Base-by-base conservation (phyloP, 1,140 invertebrate genomes). In the Cylas formicarius region DNA sequence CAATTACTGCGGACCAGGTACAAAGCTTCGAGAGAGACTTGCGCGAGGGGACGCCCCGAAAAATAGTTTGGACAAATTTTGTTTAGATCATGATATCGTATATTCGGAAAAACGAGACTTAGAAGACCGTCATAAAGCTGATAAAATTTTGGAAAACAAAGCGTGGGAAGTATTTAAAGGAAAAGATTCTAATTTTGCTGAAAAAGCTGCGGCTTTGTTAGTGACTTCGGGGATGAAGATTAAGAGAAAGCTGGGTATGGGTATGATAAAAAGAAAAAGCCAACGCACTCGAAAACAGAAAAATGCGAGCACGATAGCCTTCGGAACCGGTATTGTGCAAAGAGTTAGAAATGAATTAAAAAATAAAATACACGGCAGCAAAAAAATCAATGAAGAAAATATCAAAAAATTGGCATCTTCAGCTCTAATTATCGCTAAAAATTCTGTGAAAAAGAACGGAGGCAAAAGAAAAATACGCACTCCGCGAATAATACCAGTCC, bases 1-100 rank as follows among this genome's bases (percentile, higher is more conserved):
- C 63, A 46, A 62, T 20, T 72, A 60, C 49, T 72, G 69, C 44
- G 68, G 66, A 4, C 67, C 67, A 5, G 69, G 67, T n/a, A 73
- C 68, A 9, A 67, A 67, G 50, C 44, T 72, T 48, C 10, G 57
- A 24, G 55, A 67, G 56, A 47, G 67, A 45, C 60, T 72, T 53
- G 40, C 14, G 23, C 53, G 64, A 40, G 67, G 63, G 24, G 63
- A 72, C 62, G 18, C 24, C 22, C 65, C 65, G 16, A 57, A 71
- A 18, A 72, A 72, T 61, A 33, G 35, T 17, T 56, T 74, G 19
- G 69, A 73, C 54, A 21, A 55, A 37, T 59, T 63, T 18, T 71
- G 69, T 40, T 69, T 65, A 54, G 36, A 63, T 23, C 72, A 73
- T 45, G 66, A 72, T 57, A 69, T 72, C 35, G 55, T 57, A 4